Base-by-base conservation (phyloP, 1,140 invertebrate genomes). In the Polyergus mexicanus region DNA sequence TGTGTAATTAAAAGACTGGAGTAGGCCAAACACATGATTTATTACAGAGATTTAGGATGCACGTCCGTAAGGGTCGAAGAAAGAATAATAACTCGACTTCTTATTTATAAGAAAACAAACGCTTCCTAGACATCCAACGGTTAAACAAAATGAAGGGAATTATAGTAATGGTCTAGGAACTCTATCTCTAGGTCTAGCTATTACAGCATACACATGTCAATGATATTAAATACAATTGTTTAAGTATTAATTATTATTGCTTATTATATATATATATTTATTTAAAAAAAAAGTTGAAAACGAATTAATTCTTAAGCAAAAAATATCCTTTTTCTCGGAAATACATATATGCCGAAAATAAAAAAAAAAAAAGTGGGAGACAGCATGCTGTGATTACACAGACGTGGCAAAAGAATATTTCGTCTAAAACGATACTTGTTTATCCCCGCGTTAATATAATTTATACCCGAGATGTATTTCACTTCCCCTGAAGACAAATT, bases 401-500 rank as follows among this genome's bases (percentile, higher is more conserved):
- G 41, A 22, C 7, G 16, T 35, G 32, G 0, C 22, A 35, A 10
- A 62, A 25, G 22, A 62, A 7, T 76, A 62, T 38, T 41, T 22
- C n/a, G 19, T 63, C 10, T 22, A 13, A 41, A 69, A 54, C 38
- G 38, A 13, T 54, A 44, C 35, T 72, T 7, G 38, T 83, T 72
- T 60, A 54, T 72, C 8, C 28, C 38, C 54, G 22, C 65, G 25
- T 56, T 81, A 74, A 83, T 35, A 35, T 41, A 13, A 83, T 74
- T 83, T 58, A 25, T 72, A 60, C 38, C 54, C 5, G 56, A 44
- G 56, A 44, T 74, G 22, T 44, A 38, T 41, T 71, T 28, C 16
- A 28, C 7, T 68, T 8, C n/a, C 41, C 58, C 56, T 8, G 7
- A 72, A 65, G 72, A 41, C n/a, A 56, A 44, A 84, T 54, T 72